Percentiles rank a stretch among this genome's conserved stretches.
phyloP scores from a whole-genome alignment of 92 coral and sea anemone genomes.

The Phenganax marumi region DNA sequence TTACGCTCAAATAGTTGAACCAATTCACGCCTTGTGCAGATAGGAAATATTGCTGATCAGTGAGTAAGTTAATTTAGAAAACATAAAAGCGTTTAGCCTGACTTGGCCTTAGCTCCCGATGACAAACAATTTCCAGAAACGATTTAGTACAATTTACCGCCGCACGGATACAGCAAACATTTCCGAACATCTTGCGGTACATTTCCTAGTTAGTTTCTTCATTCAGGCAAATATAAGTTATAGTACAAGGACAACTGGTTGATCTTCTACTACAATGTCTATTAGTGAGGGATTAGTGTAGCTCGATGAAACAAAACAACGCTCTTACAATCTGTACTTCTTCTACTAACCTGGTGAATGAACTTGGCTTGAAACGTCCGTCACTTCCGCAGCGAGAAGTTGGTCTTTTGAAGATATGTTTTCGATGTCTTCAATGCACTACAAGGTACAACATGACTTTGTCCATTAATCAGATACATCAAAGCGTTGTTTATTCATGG shows the following conservation, averaged over 20 bases:
- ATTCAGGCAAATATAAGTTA: background rate
- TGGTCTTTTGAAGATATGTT: background rate
- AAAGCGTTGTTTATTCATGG: background rate
- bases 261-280: background rate
- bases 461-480: background rate
- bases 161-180: background rate
- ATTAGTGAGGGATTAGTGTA: background rate
- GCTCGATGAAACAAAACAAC: constrained; percentile 4
- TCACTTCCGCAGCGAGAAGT: no score
- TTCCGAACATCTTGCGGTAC: background rate
- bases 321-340: no score
- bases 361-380: no score
- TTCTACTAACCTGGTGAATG: no score
- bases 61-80: background rate
- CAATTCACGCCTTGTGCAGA: background rate
- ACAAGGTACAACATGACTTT: background rate
- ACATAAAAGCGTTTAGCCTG: constrained; percentile 2
- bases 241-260: background rate
- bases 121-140: background rate
- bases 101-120: background rate
- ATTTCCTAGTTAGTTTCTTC: background rate
- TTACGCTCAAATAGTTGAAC: background rate
- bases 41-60: background rate
- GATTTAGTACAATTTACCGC: background rate
- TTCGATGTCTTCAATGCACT: constrained; percentile 15